Evolutionary conservation across 2,113 vertebrate genomes (phyloP).

Genomic region (Neogobius melanostomus): DNA sequence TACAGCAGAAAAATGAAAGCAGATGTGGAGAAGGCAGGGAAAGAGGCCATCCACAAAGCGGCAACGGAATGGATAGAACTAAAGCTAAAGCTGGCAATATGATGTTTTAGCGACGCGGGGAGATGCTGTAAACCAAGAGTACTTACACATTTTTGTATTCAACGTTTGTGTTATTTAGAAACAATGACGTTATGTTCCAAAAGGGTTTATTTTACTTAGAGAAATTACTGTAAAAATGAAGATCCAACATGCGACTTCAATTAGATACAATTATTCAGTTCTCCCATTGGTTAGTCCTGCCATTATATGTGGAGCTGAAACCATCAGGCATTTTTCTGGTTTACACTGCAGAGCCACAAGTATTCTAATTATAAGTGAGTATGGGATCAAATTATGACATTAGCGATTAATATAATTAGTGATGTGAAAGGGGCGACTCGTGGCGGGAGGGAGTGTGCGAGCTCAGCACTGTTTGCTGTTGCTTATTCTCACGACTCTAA

Average conservation of each 20-base stretch:
- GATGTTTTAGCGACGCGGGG: no score
- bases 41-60: slow-evolving; percentile 52
- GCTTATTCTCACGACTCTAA: slow-evolving; percentile 3
- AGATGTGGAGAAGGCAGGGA: slow-evolving; percentile 67
- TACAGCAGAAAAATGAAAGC: slow-evolving; percentile 79
- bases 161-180: no score
- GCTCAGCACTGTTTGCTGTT: neutral
- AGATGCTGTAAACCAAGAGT: no score
- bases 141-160: no score
- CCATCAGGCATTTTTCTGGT: slow-evolving; percentile 31
- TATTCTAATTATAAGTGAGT: slow-evolving; percentile 48
- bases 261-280: slow-evolving; percentile 26
- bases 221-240: neutral
- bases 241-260: slow-evolving; percentile 35
- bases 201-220: neutral
- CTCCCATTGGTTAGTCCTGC: slow-evolving; percentile 32
- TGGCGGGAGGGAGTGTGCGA: neutral
- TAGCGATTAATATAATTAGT: slow-evolving; percentile 28
- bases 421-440: slow-evolving; percentile 26
- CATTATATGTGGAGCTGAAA: slow-evolving; percentile 20
- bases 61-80: slow-evolving; percentile 43
- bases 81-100: slow-evolving; percentile 15
- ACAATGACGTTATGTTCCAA: no score
- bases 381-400: slow-evolving; percentile 30
- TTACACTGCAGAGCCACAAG: slow-evolving; percentile 36